Conservation (phyloP, 2,888 invertebrate species). For the Escarpia spicata region DNA sequence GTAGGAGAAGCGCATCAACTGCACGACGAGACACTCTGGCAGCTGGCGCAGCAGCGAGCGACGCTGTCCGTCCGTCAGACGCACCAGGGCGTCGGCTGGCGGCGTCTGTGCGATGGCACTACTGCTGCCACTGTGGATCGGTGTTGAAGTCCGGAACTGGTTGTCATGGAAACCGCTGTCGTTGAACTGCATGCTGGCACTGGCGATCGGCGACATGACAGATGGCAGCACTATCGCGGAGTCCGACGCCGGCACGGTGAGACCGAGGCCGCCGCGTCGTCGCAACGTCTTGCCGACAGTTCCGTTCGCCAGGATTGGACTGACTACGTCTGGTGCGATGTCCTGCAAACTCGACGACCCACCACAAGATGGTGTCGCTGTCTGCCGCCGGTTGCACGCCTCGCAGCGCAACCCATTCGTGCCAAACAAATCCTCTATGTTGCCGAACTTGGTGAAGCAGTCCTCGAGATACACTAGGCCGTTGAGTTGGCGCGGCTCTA, state of each 20-base stretch:
- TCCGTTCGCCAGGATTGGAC: background rate
- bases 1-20: constrained; percentile 58
- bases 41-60: constrained; percentile 58
- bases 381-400: constrained; percentile 27
- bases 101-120: background rate
- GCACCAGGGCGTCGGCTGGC: background rate
- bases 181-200: constrained; percentile 42
- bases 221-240: background rate
- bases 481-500: constrained; percentile 48
- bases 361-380: background rate
- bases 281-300: background rate
- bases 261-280: background rate
- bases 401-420: constrained; percentile 50
- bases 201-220: constrained; percentile 51
- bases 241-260: background rate
- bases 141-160: constrained; percentile 58
- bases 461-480: constrained; percentile 56
- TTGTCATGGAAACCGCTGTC: constrained; percentile 58
- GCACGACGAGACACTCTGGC: constrained; percentile 61
- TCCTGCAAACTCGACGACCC: background rate
- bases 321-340: background rate
- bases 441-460: constrained; percentile 59
- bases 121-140: constrained; percentile 41
- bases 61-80: constrained; percentile 41
- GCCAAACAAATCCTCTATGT: constrained; percentile 55